Base-by-base conservation (phyloP, 2,113 vertebrate genomes). In the Aegotheles bennettii region DNA sequence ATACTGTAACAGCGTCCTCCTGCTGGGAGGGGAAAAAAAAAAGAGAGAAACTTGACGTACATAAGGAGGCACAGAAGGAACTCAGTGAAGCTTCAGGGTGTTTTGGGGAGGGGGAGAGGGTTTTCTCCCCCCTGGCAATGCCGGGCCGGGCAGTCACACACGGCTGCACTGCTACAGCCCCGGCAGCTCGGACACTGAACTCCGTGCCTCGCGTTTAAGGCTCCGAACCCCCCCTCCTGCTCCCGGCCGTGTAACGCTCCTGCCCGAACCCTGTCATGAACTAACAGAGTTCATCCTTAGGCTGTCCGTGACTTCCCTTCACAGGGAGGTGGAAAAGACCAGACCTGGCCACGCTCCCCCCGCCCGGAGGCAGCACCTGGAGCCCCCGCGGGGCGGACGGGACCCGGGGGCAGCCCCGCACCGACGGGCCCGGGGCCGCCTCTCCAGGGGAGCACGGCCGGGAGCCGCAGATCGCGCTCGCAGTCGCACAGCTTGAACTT, bases 21-120 rank as follows among this genome's bases (percentile, higher is more conserved):
- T 81, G 87, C 53, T 91, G 51, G 59, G 56, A 15, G 23, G 17
- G 6, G 7, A 3, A 7, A 16, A 28, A 35, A 42, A 40, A 23
- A 42, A 45, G 35, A 84, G 65, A 94, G 80, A 91, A 94, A 95
- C 84, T 87, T 94, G 91, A 96, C 94, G 94, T 95, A 95, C 92
- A 94, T 93, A 92, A 94, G 48, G 85, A 84, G 80, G 77, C 87
- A 92, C 60, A 82, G 84, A 90, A 95, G 89, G 90, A 95, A 94
- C 47, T 79, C 95, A 38, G 89, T 80, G 71, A 82, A 64, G 92
- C 95, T 95, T 65, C 84, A 38, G 87, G 69, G 78, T 84, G 74
- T 14, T 92, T 70, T 3, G 69, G 64, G 51, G 69, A 24, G 6
- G 35, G 23, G 56, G 25, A 19, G 36, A 47, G n/a, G 25, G 64